These are phyloP conservation scores for Crotalus helleri DNA, from an alignment of 2,113 vertebrate genomes.

Conservation along the genomic window DNA sequence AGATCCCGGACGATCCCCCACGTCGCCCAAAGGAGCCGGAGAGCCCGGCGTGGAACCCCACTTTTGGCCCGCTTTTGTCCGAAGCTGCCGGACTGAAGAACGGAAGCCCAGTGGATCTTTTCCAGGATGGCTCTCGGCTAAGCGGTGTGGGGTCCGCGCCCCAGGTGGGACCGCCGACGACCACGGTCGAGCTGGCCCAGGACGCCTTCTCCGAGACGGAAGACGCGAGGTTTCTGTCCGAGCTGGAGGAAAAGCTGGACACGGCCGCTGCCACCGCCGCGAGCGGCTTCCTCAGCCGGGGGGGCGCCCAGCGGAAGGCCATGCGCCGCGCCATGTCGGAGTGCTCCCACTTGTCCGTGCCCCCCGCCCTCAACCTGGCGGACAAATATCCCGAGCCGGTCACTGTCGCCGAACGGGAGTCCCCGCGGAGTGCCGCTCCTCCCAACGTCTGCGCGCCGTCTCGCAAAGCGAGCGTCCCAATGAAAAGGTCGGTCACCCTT, in stretches of 20 bases:
- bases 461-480: constrained; percentile 63
- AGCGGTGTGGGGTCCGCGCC: neutral
- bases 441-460: constrained; percentile 43
- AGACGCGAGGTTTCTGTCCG: constrained; percentile 35
- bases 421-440: constrained; percentile 50
- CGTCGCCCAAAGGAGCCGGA: constrained; percentile 56
- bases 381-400: constrained; percentile 84
- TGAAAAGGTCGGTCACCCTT: constrained; percentile 85
- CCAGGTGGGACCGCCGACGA: constrained; percentile 52
- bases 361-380: constrained; percentile 80
- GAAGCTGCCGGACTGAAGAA: constrained; percentile 58
- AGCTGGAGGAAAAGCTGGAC: constrained; percentile 65
- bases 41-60: constrained; percentile 71
- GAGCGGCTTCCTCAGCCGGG: constrained; percentile 56
- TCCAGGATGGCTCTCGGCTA: constrained; percentile 55
- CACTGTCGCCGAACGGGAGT: constrained; percentile 52
- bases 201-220: constrained; percentile 50
- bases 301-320: constrained; percentile 83
- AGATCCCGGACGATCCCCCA: constrained; percentile 19
- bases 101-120: constrained; percentile 64
- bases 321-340: constrained; percentile 92
- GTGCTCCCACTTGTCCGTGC: constrained; percentile 89
- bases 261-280: constrained; percentile 55
- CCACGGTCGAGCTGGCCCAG: constrained; percentile 69
- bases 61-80: constrained; percentile 56